Conservation (phyloP, 2,797 vertebrate species). For the Rhinella marina region DNA sequence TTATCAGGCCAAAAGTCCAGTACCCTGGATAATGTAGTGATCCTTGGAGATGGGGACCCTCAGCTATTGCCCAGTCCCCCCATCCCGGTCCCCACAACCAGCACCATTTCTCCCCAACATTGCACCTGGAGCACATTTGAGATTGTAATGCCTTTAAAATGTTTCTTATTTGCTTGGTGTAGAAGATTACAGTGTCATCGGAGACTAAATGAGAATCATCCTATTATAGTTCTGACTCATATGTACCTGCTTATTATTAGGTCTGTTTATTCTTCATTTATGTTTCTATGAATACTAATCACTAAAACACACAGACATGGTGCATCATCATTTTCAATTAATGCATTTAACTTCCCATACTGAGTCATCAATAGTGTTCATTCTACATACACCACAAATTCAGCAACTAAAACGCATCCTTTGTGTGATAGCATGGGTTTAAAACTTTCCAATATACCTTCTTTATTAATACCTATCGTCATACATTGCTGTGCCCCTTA, state of each 20-base stretch:
- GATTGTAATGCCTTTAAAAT: background rate
- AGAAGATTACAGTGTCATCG: background rate
- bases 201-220: background rate
- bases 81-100: too few relatives aligned
- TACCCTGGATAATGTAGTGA: too few relatives aligned
- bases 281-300: background rate
- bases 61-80: too few relatives aligned
- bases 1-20: too few relatives aligned
- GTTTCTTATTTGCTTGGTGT: conserved; percentile 1
- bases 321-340: background rate
- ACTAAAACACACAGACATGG: background rate
- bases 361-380: background rate
- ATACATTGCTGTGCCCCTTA: too few relatives aligned
- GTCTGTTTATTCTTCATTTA: background rate
- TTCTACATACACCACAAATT: background rate
- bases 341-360: background rate
- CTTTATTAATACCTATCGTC: too few relatives aligned
- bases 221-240: background rate
- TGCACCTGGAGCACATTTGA: background rate
- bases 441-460: too few relatives aligned
- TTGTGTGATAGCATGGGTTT: too few relatives aligned
- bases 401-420: background rate
- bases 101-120: too few relatives aligned
- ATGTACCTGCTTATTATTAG: conserved; percentile 24
- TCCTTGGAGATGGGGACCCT: too few relatives aligned